phyloP scores from a whole-genome alignment of 2,888 invertebrate species.

The Hypomecis punctinalis region DNA sequence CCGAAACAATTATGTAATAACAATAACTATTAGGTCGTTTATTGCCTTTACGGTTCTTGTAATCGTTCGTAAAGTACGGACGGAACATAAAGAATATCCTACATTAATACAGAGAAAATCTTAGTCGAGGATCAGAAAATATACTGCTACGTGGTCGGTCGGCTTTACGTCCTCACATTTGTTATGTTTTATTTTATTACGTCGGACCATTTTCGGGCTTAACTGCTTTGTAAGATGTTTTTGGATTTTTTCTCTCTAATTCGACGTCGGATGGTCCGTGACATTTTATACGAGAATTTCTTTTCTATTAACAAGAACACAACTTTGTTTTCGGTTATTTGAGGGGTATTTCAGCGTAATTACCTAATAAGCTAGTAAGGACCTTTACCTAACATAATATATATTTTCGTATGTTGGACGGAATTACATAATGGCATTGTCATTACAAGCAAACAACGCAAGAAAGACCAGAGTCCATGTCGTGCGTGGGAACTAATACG shows the following conservation, averaged over 20 bases:
- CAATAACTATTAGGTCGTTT: conserved; percentile 8
- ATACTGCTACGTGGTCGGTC: conserved; percentile 29
- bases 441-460: no score
- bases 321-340: no score
- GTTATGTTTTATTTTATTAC: conserved; percentile 38
- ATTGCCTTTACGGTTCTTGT: conserved; percentile 11
- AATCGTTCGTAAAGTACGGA: conserved; percentile 16
- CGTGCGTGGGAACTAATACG: no score
- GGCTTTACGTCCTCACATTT: conserved; percentile 32
- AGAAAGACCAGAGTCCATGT: no score
- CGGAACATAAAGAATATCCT: conserved; percentile 16
- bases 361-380: no score
- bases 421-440: no score
- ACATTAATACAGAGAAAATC: conserved; percentile 19
- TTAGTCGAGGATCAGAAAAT: conserved; percentile 14
- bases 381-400: no score
- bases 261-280: background rate
- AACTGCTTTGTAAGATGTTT: conserved; percentile 19
- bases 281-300: background rate
- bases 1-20: conserved; percentile 6
- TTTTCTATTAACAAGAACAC: no score
- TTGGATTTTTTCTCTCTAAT: background rate
- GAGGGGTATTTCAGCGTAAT: no score
- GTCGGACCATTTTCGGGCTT: conserved; percentile 24
- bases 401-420: no score